Base-by-base conservation (phyloP, 2,888 invertebrate species). In the Eilema griseolum region DNA sequence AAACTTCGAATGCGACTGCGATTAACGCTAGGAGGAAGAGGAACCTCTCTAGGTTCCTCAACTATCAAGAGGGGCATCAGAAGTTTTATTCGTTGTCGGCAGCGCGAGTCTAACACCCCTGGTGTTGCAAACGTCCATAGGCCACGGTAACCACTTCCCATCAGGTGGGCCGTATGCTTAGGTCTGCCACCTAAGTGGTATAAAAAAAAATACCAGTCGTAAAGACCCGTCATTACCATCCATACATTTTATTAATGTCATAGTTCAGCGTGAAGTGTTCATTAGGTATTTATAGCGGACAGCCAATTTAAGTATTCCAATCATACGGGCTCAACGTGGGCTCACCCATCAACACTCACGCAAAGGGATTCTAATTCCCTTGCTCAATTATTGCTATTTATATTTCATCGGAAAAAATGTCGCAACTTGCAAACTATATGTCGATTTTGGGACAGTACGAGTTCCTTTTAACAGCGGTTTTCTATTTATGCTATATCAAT, bases 311-410 rank as follows among this genome's bases (percentile, higher is more conserved):
- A 61, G 65, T 70, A 61, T 59, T 66, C 74, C 69, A 79, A 82
- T 79, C 80, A 73, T 46, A 68, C 31, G 57, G 12, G 62, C 33
- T 71, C 62, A 77, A 73, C 37, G 67, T 28, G 57, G 12, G 62
- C 33, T 71, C 62, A 77, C 71, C 75, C 57, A 73, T 77, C 69
- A 66, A 69, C 66, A 56, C 37, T 28, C 37, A 61, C 70, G 66
- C 70, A 63, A 67, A 37, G 70, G 72, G 73, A 77, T 71, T 63
- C 69, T 31, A 67, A 66, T 66, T 74, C 41, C 71, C 33, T 66
- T 65, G 74, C 70, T 71, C 65, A 69, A 73, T 77, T 74, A 80
- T 69, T 69, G 46, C 28, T 24, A 72, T 74, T 70, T 82, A 77
- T 71, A 63, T 60, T n/a, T n/a, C 56, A 66, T 69, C 26, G 23